A percentile compares a stretch with the other conserved stretches of the same genome.
Conservation (phyloP, 2,113 vertebrate genomes). For the Halichoerus grypus region DNA sequence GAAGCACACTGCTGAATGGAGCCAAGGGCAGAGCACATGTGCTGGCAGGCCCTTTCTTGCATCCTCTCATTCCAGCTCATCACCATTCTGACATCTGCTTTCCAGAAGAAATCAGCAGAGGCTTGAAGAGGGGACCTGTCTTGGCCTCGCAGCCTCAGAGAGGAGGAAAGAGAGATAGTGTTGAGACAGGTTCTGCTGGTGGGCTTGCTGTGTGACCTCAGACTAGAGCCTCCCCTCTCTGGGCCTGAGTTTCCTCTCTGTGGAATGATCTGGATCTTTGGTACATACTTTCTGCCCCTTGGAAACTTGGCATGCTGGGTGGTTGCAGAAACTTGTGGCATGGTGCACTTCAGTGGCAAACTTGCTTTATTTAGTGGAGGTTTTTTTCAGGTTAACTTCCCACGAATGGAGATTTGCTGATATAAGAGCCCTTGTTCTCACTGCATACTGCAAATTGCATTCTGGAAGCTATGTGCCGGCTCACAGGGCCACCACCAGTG, state of each 20-base stretch:
- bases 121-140: rapidly evolving
- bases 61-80: background rate
- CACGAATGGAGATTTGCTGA: too few species aligned
- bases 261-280: background rate
- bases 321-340: too few species aligned
- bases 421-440: background rate
- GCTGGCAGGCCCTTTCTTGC: rapidly evolving
- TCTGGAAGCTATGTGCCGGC: background rate
- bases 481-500: background rate
- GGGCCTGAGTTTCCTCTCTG: background rate
- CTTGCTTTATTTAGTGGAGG: rapidly evolving
- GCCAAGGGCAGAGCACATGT: rapidly evolving
- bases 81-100: rapidly evolving
- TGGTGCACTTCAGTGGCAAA: background rate
- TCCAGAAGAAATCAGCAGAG: background rate
- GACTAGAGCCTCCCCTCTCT: background rate
- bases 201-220: background rate
- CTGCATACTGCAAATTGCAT: rapidly evolving
- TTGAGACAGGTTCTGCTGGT: rapidly evolving
- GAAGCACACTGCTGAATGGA: background rate
- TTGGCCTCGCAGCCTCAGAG: rapidly evolving
- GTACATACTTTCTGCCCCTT: background rate
- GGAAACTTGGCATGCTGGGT: too few species aligned
- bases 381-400: background rate
- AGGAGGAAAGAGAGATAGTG: background rate